A percentile compares a stretch with the other conserved stretches of the same genome.
These are phyloP conservation scores for Oryzias dopingdopingensis DNA, from an alignment of 2,797 vertebrate species.

Conservation along the genomic window DNA sequence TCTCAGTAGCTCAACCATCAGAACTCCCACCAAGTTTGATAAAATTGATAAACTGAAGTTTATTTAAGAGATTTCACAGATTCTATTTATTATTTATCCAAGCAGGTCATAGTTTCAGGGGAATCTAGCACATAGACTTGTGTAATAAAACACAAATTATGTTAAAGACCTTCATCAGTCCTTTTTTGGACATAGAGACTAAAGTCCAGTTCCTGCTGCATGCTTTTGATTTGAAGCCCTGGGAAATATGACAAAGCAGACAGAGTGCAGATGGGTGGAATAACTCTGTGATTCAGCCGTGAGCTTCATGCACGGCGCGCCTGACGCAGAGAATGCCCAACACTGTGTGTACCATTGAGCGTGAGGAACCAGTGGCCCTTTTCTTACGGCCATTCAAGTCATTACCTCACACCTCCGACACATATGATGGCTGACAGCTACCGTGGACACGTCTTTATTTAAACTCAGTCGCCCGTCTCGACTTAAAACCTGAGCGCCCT, in stretches of 20 bases:
- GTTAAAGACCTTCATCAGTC: constrained; percentile 9
- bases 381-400: constrained; percentile 15
- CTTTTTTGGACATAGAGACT: constrained; percentile 19
- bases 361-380: constrained; percentile 12
- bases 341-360: constrained; percentile 15
- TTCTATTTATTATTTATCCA: too few relatives aligned
- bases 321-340: constrained; percentile 19
- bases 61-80: too few relatives aligned
- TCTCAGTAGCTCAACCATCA: too few relatives aligned
- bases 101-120: too few relatives aligned
- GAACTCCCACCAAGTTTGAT: too few relatives aligned
- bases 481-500: not conserved
- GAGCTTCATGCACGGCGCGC: constrained; percentile 39
- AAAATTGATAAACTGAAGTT: too few relatives aligned
- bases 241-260: constrained; percentile 38
- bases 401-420: constrained; percentile 5
- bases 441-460: constrained; percentile 1
- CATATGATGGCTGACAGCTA: constrained; percentile 18
- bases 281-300: constrained; percentile 46
- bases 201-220: constrained; percentile 13
- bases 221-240: constrained; percentile 22
- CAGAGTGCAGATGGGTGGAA: constrained; percentile 38
- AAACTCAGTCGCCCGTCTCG: not conserved
- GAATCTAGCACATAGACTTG: too few relatives aligned
- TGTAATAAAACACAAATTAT: too few relatives aligned